Conservation (phyloP, 1,140 invertebrate genomes). For the Aphaenogaster rudis region DNA sequence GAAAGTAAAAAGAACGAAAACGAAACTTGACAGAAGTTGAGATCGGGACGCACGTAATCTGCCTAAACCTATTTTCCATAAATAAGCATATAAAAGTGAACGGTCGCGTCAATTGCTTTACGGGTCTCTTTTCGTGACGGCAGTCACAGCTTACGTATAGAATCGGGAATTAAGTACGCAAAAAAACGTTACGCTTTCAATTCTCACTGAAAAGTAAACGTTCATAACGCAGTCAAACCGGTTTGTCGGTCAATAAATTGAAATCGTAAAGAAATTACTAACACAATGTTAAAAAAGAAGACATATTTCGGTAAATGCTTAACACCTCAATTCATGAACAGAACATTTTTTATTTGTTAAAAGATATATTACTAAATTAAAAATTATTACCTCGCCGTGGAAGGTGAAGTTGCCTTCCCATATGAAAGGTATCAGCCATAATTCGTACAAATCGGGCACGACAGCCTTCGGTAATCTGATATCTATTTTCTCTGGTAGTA, state of each 20-base stretch:
- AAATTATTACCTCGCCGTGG: constrained; percentile 89
- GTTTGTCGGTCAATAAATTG: not conserved
- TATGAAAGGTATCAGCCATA: constrained; percentile 91
- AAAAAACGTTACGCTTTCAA: constrained; percentile 16
- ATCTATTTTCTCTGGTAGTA: constrained; percentile 85
- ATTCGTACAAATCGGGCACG: constrained; percentile 90
- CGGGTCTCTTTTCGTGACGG: not conserved
- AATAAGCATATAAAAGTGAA: constrained; percentile 18
- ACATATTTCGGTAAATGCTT: not conserved
- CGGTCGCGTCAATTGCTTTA: not conserved
- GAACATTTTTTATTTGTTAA: not conserved
- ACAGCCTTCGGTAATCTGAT: constrained; percentile 90
- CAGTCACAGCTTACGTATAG: not conserved
- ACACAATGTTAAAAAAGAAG: not conserved
- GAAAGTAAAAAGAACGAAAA: constrained; percentile 27
- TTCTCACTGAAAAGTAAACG: constrained; percentile 4
- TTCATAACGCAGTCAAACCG: not conserved
- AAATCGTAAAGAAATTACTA: not conserved
- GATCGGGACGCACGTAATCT: not conserved
- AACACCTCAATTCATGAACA: not conserved
- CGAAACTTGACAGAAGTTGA: not conserved
- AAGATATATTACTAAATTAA: not conserved
- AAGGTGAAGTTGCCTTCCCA: constrained; percentile 92
- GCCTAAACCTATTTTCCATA: not conserved
- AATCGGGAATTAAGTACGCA: constrained; percentile 10